A percentile compares a stretch with the other conserved stretches of the same genome.
Conservation (phyloP, 2,113 vertebrate genomes). For the Prochilodus magdalenae region DNA sequence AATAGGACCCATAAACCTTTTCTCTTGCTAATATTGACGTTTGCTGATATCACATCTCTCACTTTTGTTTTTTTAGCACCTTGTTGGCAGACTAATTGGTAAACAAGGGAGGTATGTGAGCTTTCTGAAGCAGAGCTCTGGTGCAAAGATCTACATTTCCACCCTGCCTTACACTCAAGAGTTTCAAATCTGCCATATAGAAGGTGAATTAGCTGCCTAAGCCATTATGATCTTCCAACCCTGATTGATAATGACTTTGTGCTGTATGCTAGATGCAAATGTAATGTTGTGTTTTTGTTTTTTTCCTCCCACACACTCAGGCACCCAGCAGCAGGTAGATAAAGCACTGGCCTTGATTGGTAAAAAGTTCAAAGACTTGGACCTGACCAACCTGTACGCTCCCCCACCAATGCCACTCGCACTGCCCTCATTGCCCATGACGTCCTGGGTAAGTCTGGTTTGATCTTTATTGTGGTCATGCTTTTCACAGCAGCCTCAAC, state of each 20-base stretch:
- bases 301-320: conserved; percentile 66
- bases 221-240: background rate
- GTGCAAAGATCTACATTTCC: conserved; percentile 97
- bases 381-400: conserved; percentile 88
- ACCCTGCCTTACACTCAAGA: conserved; percentile 93
- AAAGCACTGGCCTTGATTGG: conserved; percentile 91
- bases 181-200: conserved; percentile 96
- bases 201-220: conserved; percentile 80
- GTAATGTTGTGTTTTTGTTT: background rate
- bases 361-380: conserved; percentile 95
- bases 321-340: conserved; percentile 89
- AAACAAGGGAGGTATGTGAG: conserved; percentile 93
- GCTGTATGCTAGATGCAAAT: background rate
- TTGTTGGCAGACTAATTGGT: conserved; percentile 93
- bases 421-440: conserved; percentile 89
- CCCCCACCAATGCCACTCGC: conserved; percentile 82
- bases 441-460: conserved; percentile 88
- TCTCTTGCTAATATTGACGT: background rate
- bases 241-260: background rate
- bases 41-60: background rate
- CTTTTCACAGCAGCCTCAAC: background rate
- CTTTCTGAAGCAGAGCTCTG: conserved; percentile 92
- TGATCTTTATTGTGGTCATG: background rate
- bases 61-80: conserved; percentile 76
- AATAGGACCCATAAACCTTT: background rate